phyloP scores from a whole-genome alignment of 2,797 vertebrate genomes.

The Pangasius mekongensis region DNA sequence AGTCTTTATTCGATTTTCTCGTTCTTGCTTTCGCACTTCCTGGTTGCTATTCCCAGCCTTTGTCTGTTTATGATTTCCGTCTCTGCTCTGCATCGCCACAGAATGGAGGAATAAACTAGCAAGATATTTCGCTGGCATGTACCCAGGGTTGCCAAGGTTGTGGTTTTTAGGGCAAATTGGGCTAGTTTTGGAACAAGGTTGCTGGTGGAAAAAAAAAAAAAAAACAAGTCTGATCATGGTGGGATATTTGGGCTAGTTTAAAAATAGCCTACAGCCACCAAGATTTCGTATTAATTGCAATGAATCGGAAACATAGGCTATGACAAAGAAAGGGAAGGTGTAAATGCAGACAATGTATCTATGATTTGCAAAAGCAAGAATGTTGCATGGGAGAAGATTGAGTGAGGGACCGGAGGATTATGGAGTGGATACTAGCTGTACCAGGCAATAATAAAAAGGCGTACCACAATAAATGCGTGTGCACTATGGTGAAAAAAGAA shows the following conservation, averaged over 20 bases:
- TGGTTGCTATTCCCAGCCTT: conserved; percentile 27
- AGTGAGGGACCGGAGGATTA: neutral
- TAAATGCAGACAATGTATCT: too few species aligned
- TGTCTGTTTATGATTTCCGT: conserved; percentile 40
- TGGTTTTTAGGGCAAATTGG: neutral
- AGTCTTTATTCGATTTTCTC: conserved; percentile 21
- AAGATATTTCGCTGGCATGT: neutral
- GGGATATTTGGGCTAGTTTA: neutral
- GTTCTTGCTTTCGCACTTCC: conserved; percentile 43
- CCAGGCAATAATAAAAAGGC: neutral
- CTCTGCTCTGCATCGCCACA: neutral
- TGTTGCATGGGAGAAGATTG: neutral
- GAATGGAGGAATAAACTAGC: conserved; percentile 26
- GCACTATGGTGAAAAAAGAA: neutral
- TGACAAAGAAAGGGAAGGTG: neutral
- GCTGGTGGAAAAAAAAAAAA: neutral
- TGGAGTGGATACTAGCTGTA: neutral
- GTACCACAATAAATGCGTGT: neutral
- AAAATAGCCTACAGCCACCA: neutral
- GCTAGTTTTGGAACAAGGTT: neutral
- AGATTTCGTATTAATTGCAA: neutral
- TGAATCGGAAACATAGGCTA: neutral
- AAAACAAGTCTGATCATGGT: neutral
- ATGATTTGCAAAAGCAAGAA: neutral
- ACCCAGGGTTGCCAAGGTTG: conserved; percentile 11